Evolutionary conservation across 1,140 invertebrate genomes (phyloP).

Genomic region (Temnothorax curvispinosus): DNA sequence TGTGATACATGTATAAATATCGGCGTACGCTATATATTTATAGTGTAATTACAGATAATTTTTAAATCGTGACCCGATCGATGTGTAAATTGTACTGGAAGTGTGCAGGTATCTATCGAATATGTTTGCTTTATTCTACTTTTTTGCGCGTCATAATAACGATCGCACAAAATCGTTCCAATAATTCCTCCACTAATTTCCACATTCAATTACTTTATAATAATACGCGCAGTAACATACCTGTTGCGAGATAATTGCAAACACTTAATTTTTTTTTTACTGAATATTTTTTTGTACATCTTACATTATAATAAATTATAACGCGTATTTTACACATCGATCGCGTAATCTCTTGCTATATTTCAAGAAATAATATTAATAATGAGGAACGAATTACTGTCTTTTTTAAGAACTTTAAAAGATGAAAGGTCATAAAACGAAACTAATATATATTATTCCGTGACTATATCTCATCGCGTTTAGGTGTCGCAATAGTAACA

Average conservation of each 20-base stretch:
- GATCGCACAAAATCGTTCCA: not conserved
- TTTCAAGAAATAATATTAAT: not conserved
- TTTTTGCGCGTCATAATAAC: not conserved
- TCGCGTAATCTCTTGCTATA: not conserved
- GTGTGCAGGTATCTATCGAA: not conserved
- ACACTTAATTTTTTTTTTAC: not conserved
- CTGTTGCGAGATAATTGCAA: not conserved
- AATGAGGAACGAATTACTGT: no score
- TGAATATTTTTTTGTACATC: not conserved
- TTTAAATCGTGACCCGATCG: not conserved
- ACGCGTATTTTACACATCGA: not conserved
- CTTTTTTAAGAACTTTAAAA: not conserved
- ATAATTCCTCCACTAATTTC: not conserved
- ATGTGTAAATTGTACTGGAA: not conserved
- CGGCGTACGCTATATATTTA: not conserved
- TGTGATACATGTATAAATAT: not conserved
- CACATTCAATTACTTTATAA: not conserved
- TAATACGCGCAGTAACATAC: not conserved
- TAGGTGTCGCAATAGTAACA: not conserved
- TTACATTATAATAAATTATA: not conserved
- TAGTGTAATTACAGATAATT: constrained; percentile 1
- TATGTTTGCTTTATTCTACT: constrained; percentile 1
- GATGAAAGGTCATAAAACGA: not conserved
- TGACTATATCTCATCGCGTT: not conserved
- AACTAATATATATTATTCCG: not conserved